A percentile compares a stretch with the other conserved stretches of the same genome.
Conservation (phyloP, 2,888 invertebrate genomes). For the Anthophora plumipes region DNA sequence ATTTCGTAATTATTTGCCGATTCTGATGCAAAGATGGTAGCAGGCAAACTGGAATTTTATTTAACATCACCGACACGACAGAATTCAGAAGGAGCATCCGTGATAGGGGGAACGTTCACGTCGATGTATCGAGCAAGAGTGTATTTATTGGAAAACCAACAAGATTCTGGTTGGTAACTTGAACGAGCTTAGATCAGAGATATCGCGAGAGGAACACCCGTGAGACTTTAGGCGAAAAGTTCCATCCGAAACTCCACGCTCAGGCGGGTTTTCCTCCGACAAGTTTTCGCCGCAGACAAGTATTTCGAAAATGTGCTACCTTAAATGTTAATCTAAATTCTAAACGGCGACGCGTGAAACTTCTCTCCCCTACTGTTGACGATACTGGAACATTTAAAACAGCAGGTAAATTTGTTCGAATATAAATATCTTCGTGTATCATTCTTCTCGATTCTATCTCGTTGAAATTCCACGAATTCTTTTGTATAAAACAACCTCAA, state of each 20-base stretch:
- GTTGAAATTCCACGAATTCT: not conserved
- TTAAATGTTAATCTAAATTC: slow-evolving; percentile 58
- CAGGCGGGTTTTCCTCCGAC: slow-evolving; percentile 56
- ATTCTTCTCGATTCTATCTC: not conserved
- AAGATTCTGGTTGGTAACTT: slow-evolving; percentile 53
- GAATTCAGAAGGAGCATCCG: slow-evolving; percentile 26
- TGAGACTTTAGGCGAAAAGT: slow-evolving; percentile 69
- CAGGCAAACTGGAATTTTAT: slow-evolving; percentile 15
- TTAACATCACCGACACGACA: not conserved
- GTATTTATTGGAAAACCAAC: slow-evolving; percentile 67
- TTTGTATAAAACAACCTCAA: no score
- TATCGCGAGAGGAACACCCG: slow-evolving; percentile 62
- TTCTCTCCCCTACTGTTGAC: not conserved
- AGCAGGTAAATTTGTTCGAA: not conserved
- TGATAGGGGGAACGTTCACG: slow-evolving; percentile 5
- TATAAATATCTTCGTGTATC: not conserved
- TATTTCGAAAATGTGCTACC: slow-evolving; percentile 51
- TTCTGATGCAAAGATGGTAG: no score
- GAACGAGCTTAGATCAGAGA: slow-evolving; percentile 58
- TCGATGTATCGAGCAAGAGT: slow-evolving; percentile 43
- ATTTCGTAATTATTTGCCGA: no score
- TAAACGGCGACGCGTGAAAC: slow-evolving; percentile 31
- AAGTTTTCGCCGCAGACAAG: slow-evolving; percentile 29
- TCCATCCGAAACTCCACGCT: slow-evolving; percentile 59
- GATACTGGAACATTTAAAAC: not conserved